Evolutionary conservation across 2,113 vertebrate genomes (phyloP), one percentile per base, ranked within the genome.

Genomic region (Macquaria ambigua): DNA sequence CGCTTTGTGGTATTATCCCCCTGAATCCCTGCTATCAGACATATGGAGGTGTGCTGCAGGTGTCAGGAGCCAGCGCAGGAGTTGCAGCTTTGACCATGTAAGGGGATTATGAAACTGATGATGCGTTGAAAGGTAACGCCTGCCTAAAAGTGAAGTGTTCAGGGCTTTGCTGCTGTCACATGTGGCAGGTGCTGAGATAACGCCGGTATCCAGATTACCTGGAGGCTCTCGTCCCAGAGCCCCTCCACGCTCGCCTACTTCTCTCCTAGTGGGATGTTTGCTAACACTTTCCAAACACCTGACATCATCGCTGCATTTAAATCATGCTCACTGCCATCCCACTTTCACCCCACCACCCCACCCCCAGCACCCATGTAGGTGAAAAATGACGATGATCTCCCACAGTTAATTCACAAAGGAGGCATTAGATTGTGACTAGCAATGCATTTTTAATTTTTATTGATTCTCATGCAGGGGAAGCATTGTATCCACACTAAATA

Each of bases 41-140:
- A 61, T 39, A 56, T 28, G 16, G 79, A 83, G 84, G 82, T 88
- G 76, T 86, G 91, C 68, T 84, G 87, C 83, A 88, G 87, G 89
- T 90, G 91, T 91, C 93, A 90, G 92, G 88, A 90, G 90, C 77
- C 61, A 28, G 88, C 58, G 20, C 72, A 78, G 80, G 82, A 91
- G 90, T 81, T 83, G 83, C 67, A 8, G 73, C 92, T 94, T 86
- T 93, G 93, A 92, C 93, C 93, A 91, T 90, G 91, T 94, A 94
- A 94, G 92, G 92, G 95, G 94, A 95, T 95, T 96, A 93, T 89
- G 88, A 94, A 94, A 94, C 83, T 95, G 95, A 95, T 96, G 95
- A 95, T 92, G 93, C 80, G 90, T 87, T 94, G 91, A 94, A 95
- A 94, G 93, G 91, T 92, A 93, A 89, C 91, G 90, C 86, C 89